Conservation (phyloP, 2,888 invertebrate genomes). For the Perizoma affinitatum region DNA sequence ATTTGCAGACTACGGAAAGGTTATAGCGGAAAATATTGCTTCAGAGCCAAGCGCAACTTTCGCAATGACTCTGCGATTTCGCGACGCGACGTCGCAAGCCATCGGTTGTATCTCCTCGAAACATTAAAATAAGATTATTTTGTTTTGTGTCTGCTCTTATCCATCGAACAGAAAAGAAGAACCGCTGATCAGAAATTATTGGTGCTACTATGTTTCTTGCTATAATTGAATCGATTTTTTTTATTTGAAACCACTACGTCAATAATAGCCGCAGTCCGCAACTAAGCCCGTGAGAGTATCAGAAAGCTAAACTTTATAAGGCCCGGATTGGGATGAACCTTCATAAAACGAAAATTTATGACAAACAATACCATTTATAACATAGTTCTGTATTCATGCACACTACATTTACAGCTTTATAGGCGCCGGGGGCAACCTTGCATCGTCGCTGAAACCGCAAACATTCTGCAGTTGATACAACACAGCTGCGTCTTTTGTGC, state of each 20-base stretch:
- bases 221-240: conserved; percentile 28
- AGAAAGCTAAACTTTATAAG: conserved; percentile 71
- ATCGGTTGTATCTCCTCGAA: conserved; percentile 60
- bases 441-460: conserved; percentile 58
- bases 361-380: conserved; percentile 82
- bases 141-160: conserved; percentile 57
- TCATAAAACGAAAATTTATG: conserved; percentile 79
- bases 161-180: conserved; percentile 46
- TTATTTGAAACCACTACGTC: conserved; percentile 47
- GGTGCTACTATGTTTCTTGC: conserved; percentile 35
- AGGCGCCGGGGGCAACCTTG: conserved; percentile 62
- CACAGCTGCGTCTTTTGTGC: conserved; percentile 2
- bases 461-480: conserved; percentile 44
- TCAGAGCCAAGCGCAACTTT: conserved; percentile 66
- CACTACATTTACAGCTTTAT: conserved; percentile 72
- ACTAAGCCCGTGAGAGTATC: conserved; percentile 58
- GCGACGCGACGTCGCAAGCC: conserved; percentile 50
- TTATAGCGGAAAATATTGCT: conserved; percentile 63
- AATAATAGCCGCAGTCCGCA: conserved; percentile 43
- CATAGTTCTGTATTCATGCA: conserved; percentile 79
- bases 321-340: conserved; percentile 65
- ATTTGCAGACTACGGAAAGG: conserved; percentile 51
- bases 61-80: conserved; percentile 66
- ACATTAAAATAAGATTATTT: conserved; percentile 69
- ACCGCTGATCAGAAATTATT: conserved; percentile 49